These are phyloP conservation scores for Tromatobia lineatoria DNA, from an alignment of 2,888 invertebrate species.

Conservation along the genomic window DNA sequence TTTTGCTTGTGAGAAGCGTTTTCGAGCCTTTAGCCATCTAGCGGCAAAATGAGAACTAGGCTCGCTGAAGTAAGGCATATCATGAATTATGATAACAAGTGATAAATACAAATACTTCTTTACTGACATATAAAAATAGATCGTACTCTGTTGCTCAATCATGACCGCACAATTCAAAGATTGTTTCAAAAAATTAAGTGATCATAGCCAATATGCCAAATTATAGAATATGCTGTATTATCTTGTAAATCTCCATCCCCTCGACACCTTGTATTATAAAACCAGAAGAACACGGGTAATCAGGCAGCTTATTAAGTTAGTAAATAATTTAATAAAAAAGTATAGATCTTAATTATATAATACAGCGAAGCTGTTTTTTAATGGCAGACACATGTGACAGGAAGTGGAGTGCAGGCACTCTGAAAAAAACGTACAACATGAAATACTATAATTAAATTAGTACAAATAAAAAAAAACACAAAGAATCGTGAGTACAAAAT, in stretches of 20 bases:
- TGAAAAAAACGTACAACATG: background rate
- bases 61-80: too few species aligned
- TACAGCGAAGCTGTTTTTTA: background rate
- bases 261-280: background rate
- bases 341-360: background rate
- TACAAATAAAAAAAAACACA: background rate
- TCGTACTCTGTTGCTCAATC: background rate
- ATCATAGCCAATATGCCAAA: too few species aligned
- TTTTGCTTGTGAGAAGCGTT: too few species aligned
- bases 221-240: background rate
- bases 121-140: background rate
- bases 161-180: background rate
- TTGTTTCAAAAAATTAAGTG: background rate
- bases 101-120: background rate
- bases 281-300: background rate
- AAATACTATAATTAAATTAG: background rate
- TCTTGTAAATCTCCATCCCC: background rate
- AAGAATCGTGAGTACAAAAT: slow-evolving; percentile 6
- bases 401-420: slow-evolving; percentile 4
- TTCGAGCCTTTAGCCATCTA: too few species aligned
- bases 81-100: background rate
- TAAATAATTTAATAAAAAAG: background rate
- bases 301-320: background rate
- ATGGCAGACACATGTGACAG: background rate
- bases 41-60: too few species aligned